Evolutionary conservation across 2,797 vertebrate species (phyloP).

Genomic region (Helicolenus hilgendorfi): DNA sequence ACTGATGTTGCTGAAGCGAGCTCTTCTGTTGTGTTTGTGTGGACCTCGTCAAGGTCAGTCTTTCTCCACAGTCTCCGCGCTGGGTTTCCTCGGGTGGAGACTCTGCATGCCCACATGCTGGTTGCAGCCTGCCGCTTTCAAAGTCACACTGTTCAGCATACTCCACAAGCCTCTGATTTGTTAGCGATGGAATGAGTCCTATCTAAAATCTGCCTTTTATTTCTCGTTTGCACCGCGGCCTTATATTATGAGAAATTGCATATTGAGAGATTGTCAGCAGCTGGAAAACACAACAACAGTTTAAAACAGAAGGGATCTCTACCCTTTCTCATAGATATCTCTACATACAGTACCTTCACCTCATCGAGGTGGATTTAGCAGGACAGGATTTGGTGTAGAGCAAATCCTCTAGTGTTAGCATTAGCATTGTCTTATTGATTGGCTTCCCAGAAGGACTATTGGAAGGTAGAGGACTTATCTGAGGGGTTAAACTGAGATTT

Average conservation of each 20-base stretch:
- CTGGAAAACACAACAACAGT: neutral
- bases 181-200: neutral
- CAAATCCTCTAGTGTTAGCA: conserved; percentile 28
- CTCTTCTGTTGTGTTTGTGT: neutral
- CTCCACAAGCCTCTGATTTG: neutral
- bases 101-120: conserved; percentile 28
- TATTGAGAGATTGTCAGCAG: neutral
- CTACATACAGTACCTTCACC: neutral
- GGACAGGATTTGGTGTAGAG: neutral
- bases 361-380: conserved; percentile 15
- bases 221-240: neutral
- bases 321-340: neutral
- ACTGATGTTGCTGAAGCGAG: neutral
- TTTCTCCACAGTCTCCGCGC: neutral
- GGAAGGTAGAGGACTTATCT: neutral
- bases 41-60: conserved; percentile 39
- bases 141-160: conserved; percentile 19
- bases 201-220: neutral
- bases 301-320: neutral
- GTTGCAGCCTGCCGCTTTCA: conserved; percentile 43
- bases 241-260: neutral
- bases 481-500: conserved; percentile 30
- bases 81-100: conserved; percentile 13
- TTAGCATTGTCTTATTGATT: conserved; percentile 38
- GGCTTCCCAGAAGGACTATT: neutral